These are phyloP conservation scores for Stratiolaelaps scimitus DNA, from an alignment of 1,140 invertebrate species.

Conservation along the genomic window DNA sequence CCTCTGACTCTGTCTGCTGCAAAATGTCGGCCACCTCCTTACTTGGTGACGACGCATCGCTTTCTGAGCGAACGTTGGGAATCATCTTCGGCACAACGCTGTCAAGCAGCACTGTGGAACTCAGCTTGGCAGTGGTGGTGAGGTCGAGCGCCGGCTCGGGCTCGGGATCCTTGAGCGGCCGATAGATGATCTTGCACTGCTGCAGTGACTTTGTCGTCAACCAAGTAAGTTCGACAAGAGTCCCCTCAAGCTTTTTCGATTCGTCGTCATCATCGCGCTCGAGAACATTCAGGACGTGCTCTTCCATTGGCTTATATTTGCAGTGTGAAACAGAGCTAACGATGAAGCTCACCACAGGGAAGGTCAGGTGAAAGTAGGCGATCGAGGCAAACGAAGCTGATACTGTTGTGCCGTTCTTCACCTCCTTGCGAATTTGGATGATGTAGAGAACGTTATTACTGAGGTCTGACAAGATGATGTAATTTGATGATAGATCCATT, in stretches of 20 bases:
- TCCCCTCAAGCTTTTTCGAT: slow-evolving; percentile 38
- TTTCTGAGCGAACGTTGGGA: slow-evolving; percentile 17
- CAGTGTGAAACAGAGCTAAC: slow-evolving; percentile 58
- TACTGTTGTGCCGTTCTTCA: slow-evolving; percentile 41
- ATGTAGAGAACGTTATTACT: slow-evolving; percentile 58
- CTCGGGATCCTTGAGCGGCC: slow-evolving; percentile 40
- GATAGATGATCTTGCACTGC: slow-evolving; percentile 65
- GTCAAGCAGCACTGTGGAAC: not conserved
- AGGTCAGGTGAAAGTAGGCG: slow-evolving; percentile 66
- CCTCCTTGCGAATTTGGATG: slow-evolving; percentile 54
- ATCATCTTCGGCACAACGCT: slow-evolving; percentile 2
- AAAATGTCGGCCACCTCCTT: slow-evolving; percentile 24
- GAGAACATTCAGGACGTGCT: slow-evolving; percentile 40
- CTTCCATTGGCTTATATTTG: slow-evolving; percentile 37
- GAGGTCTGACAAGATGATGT: slow-evolving; percentile 70
- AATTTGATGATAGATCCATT: slow-evolving; percentile 64
- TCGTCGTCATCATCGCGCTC: slow-evolving; percentile 40
- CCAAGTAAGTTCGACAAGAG: slow-evolving; percentile 61
- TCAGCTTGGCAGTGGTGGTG: not conserved
- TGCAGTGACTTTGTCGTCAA: slow-evolving; percentile 75
- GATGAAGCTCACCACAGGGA: slow-evolving; percentile 69
- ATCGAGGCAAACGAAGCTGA: slow-evolving; percentile 51
- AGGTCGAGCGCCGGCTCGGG: not conserved
- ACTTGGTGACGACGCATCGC: slow-evolving; percentile 25
- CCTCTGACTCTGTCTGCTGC: slow-evolving; percentile 22